These are phyloP conservation scores for Isaurus tuberculatus DNA, from an alignment of 92 coral and sea anemone genomes.

Conservation along the genomic window DNA sequence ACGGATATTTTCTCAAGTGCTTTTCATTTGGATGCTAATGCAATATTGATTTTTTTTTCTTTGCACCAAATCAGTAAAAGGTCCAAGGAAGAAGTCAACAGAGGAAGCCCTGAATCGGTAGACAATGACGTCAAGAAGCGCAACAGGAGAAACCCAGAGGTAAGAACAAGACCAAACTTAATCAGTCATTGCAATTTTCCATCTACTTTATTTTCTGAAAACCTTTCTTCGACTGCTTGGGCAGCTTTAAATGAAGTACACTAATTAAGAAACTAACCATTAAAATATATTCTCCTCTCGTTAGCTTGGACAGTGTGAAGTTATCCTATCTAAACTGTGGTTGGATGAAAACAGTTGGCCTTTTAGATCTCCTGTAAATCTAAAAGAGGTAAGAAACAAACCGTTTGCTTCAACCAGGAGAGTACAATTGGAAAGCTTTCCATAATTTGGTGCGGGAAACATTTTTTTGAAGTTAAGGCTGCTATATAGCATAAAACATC, in stretches of 20 bases:
- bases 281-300: neutral
- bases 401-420: neutral
- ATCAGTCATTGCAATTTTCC: too few species aligned
- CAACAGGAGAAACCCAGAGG: slow-evolving; percentile 42
- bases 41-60: neutral
- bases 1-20: too few species aligned
- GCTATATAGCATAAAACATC: too few species aligned
- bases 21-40: too few species aligned
- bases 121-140: slow-evolving; percentile 11
- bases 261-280: too few species aligned
- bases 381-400: slow-evolving; percentile 72
- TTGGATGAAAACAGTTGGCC: slow-evolving; percentile 95
- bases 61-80: neutral
- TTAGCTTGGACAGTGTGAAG: slow-evolving; percentile 83
- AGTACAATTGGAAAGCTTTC: neutral
- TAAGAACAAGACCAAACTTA: neutral
- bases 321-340: slow-evolving; percentile 64
- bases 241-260: too few species aligned
- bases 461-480: too few species aligned
- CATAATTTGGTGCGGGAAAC: too few species aligned
- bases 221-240: too few species aligned
- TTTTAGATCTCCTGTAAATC: slow-evolving; percentile 79
- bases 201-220: too few species aligned
- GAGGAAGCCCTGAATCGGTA: neutral
- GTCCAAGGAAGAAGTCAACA: neutral